These are phyloP conservation scores for Sinodicranocentrus sp. DNA, from an alignment of 2,888 invertebrate species.

Conservation along the genomic window DNA sequence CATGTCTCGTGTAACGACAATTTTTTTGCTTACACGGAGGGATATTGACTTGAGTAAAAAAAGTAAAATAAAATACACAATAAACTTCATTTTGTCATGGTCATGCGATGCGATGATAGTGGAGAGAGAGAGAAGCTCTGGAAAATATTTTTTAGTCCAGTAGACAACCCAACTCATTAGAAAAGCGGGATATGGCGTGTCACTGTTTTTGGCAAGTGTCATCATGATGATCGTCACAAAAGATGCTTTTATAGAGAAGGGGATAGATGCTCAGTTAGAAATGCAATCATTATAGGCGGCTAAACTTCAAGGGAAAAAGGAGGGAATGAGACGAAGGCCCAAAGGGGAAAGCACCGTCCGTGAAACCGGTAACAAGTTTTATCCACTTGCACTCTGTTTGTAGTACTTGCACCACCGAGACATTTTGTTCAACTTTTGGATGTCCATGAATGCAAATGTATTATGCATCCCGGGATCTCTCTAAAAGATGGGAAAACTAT, in stretches of 20 bases:
- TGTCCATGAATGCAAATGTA: slow-evolving; percentile 35
- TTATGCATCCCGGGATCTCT: background rate
- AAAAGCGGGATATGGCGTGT: slow-evolving; percentile 33
- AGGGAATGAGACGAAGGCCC: slow-evolving; percentile 65
- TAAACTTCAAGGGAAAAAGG: slow-evolving; percentile 64
- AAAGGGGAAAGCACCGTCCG: slow-evolving; percentile 71
- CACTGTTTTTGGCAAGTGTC: slow-evolving; percentile 70
- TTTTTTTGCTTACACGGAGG: background rate
- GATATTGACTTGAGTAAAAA: background rate
- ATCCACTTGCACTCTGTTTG: slow-evolving; percentile 65
- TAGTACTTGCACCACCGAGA: slow-evolving; percentile 27
- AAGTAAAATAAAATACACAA: slow-evolving; percentile 15
- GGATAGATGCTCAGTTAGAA: slow-evolving; percentile 68
- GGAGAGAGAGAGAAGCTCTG: slow-evolving; percentile 5
- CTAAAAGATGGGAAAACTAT: too few species aligned
- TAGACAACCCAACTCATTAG: slow-evolving; percentile 55
- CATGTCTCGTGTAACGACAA: background rate
- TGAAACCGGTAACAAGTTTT: slow-evolving; percentile 72
- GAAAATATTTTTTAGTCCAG: slow-evolving; percentile 47
- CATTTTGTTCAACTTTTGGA: slow-evolving; percentile 10
- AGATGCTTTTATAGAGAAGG: too few species aligned
- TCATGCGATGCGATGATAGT: too few species aligned
- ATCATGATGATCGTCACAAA: slow-evolving; percentile 46
- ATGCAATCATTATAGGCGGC: slow-evolving; percentile 71
- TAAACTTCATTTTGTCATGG: slow-evolving; percentile 50